Base-by-base conservation (phyloP, 2,797 vertebrate species). In the Gambelia wislizenii region DNA sequence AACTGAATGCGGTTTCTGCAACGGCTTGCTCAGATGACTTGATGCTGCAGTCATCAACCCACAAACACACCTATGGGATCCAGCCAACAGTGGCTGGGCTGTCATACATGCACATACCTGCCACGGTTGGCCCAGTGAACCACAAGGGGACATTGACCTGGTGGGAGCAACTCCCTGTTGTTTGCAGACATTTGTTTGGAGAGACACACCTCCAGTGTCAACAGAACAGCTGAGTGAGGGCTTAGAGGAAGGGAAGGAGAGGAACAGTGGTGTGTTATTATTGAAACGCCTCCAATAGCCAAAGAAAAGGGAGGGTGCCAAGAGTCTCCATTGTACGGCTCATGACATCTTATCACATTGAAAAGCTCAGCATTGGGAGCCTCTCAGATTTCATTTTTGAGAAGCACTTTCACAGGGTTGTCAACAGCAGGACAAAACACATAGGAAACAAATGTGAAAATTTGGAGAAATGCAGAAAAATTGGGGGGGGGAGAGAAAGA, bases 141-240 rank as follows among this genome's bases (percentile, higher is more conserved):
- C 52, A 36, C 75, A 52, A 13, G 30, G 52, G 67, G 36, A 14
- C 42, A 10, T 0, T 2, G 49, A 49, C 30, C 33, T 5, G 30
- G 18, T 84, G 10, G 27, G 27, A 69, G 6, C 27, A 30, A 22
- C 61, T 84, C 56, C 33, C 52, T 2, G 2, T 30, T 81, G 56
- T 67, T 81, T 85, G 89, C 83, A 89, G 85, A 76, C 70, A 81
- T 86, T 86, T 86, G 77, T 75, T 76, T 76, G 70, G 30, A 76
- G 56, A 27, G 89, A 67, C 84, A 89, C 89, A 76, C 89, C 89
- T 89, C 36, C 79, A 89, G 56, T 20, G 84, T 72, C 86, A 89
- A 89, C 59, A 85, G 52, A 36, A 44, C 49, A 44, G 76, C 39
- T 33, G 36, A 70, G 76, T 42, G 59, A 12, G 52, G 72, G 36